Evolutionary conservation across 2,797 vertebrate species (phyloP).

Genomic region (Staurois parvus): DNA sequence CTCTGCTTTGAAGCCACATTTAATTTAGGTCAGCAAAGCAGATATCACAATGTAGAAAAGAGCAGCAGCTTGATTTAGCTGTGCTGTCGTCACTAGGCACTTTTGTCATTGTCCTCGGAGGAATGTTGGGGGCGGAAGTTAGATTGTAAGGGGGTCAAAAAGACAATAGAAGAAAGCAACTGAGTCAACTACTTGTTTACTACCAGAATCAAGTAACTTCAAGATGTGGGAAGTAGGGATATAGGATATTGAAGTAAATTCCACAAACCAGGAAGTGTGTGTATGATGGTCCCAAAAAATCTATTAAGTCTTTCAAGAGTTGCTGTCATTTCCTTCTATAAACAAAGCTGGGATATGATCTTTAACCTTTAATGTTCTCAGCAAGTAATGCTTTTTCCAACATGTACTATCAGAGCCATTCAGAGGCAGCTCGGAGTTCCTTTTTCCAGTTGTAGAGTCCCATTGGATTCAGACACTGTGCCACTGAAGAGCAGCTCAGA

Average conservation of each 20-base stretch:
- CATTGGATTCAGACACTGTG: background rate
- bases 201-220: constrained; percentile 22
- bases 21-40: background rate
- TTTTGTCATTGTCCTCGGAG: constrained; percentile 42
- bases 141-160: constrained; percentile 39
- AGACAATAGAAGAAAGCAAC: constrained; percentile 34
- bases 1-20: too few relatives aligned
- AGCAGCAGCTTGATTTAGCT: constrained; percentile 6
- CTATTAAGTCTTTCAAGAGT: constrained; percentile 30
- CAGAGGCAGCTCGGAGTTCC: background rate
- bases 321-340: constrained; percentile 31
- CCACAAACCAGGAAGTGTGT: constrained; percentile 39
- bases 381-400: background rate
- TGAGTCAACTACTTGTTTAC: constrained; percentile 40
- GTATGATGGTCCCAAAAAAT: background rate
- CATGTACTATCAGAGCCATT: background rate
- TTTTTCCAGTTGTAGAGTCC: background rate
- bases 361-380: constrained; percentile 31
- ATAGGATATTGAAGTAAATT: constrained; percentile 36
- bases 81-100: constrained; percentile 5
- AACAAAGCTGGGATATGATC: constrained; percentile 50
- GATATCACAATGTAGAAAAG: constrained; percentile 1
- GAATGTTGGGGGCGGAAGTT: constrained; percentile 41
- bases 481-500: background rate
- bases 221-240: constrained; percentile 39